These are phyloP conservation scores for Anolis sagrei DNA, from an alignment of 2,113 vertebrate genomes.

Conservation along the genomic window DNA sequence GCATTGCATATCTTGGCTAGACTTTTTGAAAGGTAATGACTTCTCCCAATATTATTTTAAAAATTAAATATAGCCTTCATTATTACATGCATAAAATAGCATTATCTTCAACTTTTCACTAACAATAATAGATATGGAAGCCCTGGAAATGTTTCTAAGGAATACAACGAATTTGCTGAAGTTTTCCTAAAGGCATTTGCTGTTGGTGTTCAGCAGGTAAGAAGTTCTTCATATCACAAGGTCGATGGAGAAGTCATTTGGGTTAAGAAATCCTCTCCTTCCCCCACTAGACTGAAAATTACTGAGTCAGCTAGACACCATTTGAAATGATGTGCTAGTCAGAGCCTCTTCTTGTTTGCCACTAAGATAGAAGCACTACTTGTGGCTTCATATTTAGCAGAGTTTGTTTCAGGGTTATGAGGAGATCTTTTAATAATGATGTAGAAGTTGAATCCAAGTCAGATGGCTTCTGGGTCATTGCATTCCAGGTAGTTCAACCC, in stretches of 20 bases:
- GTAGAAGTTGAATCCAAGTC: neutral
- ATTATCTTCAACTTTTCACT: conserved; percentile 36
- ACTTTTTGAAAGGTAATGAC: conserved; percentile 92
- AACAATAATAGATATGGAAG: conserved; percentile 89
- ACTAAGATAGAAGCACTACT: neutral
- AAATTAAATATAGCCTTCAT: neutral
- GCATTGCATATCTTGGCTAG: conserved; percentile 97
- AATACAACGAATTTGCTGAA: conserved; percentile 97
- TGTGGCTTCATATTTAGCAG: neutral
- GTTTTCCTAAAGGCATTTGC: conserved; percentile 97
- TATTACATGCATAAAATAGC: conserved; percentile 20
- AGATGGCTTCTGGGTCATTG: neutral
- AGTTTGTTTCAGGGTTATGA: neutral
- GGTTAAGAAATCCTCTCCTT: neutral
- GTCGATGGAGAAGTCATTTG: neutral
- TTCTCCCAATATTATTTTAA: neutral
- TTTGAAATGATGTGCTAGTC: neutral
- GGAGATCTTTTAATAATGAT: neutral
- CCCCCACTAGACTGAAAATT: neutral
- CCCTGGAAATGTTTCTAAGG: conserved; percentile 98
- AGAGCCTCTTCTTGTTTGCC: too few relatives aligned
- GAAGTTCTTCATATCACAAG: conserved; percentile 25
- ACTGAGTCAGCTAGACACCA: neutral
- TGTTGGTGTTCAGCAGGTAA: conserved; percentile 93
- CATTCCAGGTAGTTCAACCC: neutral